Base-by-base conservation (phyloP, 2,797 vertebrate species). In the Eutrigla gurnardus region DNA sequence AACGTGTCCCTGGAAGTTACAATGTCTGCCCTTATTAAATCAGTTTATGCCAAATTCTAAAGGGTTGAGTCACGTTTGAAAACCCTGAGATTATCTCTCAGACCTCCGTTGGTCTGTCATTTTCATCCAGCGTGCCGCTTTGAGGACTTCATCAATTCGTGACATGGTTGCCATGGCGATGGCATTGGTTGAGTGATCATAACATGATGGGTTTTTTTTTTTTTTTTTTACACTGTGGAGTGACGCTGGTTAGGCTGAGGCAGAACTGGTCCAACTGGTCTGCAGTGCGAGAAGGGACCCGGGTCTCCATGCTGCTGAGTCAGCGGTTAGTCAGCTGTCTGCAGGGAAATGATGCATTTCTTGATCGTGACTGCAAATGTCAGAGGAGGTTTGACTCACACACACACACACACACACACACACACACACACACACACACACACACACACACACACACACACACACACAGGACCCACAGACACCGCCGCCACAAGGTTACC, bases 331-430 rank as follows among this genome's bases (percentile, higher is more conserved):
- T 83, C 73, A 63, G 67, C 72, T 37, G 18, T 32, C 89, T 83
- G 70, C 79, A 39, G 80, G 77, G 70, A 74, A 55, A 84, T 60
- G 73, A 81, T 81, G 82, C 86, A 77, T 66, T 79, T 75, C 80
- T 84, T 82, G 73, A 88, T 83, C 79, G 82, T 61, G 80, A 84
- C 88, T 18, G 67, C 73, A 80, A 77, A 88, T 88, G 75, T 85
- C 86, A 89, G 73, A 54, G 66, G 77, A 80, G 37, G 50, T 80
- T 65, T 73, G 64, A 32, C 66, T 75, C 64, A 55, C 55, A 50
- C 6, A n/a, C 17, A 58, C 40, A 25, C 46, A 57, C 13, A 52
- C 15, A 43, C 52, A 39, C 42, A n/a, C n/a, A 52, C 62, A 53
- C 53, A 53, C 8, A 17, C n/a, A 53, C 42, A 33, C 47, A 54